These are phyloP conservation scores for Dromius quadrimaculatus DNA, from an alignment of 2,888 invertebrate genomes.

Conservation along the genomic window DNA sequence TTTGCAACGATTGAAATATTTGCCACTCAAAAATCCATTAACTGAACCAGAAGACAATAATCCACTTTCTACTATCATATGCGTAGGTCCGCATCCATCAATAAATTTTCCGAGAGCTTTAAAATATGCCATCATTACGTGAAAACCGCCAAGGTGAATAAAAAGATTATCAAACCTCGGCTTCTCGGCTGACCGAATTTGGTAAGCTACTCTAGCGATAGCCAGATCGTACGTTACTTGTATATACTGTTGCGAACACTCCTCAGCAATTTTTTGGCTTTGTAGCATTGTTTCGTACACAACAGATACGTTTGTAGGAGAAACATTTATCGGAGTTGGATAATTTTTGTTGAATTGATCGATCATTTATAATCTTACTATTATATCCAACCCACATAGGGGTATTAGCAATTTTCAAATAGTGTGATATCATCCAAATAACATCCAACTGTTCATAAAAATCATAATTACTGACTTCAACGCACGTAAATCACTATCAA, in stretches of 20 bases:
- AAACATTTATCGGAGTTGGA: neutral
- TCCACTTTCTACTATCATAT: neutral
- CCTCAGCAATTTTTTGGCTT: neutral
- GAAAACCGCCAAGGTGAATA: constrained; percentile 31
- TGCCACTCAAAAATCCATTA: neutral
- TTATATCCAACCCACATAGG: neutral
- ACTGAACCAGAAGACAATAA: neutral
- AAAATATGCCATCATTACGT: constrained; percentile 1
- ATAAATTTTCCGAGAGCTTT: constrained; percentile 37
- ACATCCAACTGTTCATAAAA: too few relatives aligned
- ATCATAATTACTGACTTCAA: neutral
- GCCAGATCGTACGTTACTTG: neutral
- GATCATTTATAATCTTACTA: neutral
- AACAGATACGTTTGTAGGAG: neutral
- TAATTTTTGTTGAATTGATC: neutral
- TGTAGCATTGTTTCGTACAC: neutral
- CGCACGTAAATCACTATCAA: neutral
- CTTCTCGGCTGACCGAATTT: constrained; percentile 1
- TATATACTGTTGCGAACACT: neutral
- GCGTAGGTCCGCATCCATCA: constrained; percentile 6
- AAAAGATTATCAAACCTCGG: constrained; percentile 32
- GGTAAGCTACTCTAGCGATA: constrained; percentile 33
- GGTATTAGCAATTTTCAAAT: neutral
- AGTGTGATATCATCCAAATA: neutral
- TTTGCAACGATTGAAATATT: neutral